Percentiles rank a stretch among this genome's conserved stretches.
Conservation (phyloP, 2,888 invertebrate species). For the Argyra leucocephala region DNA sequence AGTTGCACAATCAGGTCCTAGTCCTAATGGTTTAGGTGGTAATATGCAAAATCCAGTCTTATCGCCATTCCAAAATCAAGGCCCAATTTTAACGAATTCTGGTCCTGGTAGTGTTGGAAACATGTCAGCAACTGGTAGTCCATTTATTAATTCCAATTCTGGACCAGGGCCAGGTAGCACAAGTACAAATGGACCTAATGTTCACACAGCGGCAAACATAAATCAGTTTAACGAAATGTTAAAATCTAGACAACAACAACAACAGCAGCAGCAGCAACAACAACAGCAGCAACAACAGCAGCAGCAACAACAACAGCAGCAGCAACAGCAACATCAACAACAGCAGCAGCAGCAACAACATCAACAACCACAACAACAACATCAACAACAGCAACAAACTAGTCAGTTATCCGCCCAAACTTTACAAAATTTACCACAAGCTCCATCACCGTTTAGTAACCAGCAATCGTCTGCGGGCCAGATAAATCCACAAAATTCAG, state of each 20-base stretch:
- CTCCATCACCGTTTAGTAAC: conserved; percentile 50
- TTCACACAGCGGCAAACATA: conserved; percentile 41
- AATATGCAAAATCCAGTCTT: conserved; percentile 54
- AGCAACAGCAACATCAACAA: conserved; percentile 33
- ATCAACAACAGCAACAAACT: neutral
- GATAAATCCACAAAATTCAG: conserved; percentile 35
- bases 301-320: conserved; percentile 25
- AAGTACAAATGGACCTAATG: conserved; percentile 51
- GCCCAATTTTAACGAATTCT: conserved; percentile 41
- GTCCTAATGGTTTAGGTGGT: conserved; percentile 52
- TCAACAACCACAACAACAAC: conserved; percentile 16
- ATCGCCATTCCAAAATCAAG: conserved; percentile 58
- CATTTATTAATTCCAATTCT: conserved; percentile 36
- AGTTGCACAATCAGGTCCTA: conserved; percentile 68
- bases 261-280: conserved; percentile 28
- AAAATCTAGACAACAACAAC: conserved; percentile 45
- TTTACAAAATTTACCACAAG: conserved; percentile 34
- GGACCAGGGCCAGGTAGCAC: conserved; percentile 16
- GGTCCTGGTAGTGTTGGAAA: conserved; percentile 28
- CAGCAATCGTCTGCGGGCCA: conserved; percentile 35
- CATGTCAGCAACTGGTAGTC: conserved; percentile 25
- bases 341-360: conserved; percentile 36
- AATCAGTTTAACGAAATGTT: conserved; percentile 50
- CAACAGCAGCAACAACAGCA: neutral
- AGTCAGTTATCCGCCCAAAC: conserved; percentile 16